Evolutionary conservation across 2,113 vertebrate genomes (phyloP).

Genomic region (Scomber japonicus): DNA sequence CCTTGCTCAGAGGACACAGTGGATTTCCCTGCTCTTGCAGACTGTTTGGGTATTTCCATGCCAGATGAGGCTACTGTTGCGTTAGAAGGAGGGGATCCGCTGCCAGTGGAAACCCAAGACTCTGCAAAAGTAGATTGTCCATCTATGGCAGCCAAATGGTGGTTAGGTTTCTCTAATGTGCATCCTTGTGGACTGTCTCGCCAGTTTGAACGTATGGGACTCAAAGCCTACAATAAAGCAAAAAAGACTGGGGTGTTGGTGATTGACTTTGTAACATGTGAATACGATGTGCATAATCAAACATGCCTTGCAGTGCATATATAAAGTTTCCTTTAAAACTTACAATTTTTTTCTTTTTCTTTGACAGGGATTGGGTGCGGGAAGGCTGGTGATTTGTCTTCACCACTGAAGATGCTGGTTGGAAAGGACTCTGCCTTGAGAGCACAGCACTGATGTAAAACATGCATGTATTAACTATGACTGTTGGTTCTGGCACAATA

Average conservation of each 20-base stretch:
- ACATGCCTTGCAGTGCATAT: not conserved
- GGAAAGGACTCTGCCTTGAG: slow-evolving; percentile 77
- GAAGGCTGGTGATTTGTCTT: slow-evolving; percentile 77
- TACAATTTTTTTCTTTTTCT: slow-evolving; percentile 76
- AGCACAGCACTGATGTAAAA: slow-evolving; percentile 77
- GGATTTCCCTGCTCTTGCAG: slow-evolving; percentile 24
- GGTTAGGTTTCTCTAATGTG: slow-evolving; percentile 28
- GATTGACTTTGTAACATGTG: not conserved
- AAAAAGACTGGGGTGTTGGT: not conserved
- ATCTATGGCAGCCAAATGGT: slow-evolving; percentile 12
- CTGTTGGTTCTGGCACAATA: not conserved
- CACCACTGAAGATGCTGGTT: slow-evolving; percentile 43
- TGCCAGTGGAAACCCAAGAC: slow-evolving; percentile 85
- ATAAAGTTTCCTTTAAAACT: slow-evolving; percentile 3
- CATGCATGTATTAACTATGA: slow-evolving; percentile 13
- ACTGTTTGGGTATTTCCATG: slow-evolving; percentile 22
- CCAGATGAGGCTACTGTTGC: slow-evolving; percentile 15
- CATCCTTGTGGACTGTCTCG: slow-evolving; percentile 34
- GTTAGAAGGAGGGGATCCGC: slow-evolving; percentile 59
- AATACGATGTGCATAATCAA: not conserved
- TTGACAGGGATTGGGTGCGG: slow-evolving; percentile 56
- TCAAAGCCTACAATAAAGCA: slow-evolving; percentile 75
- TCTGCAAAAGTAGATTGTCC: slow-evolving; percentile 77
- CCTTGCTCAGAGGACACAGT: slow-evolving; percentile 23
- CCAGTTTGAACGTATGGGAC: slow-evolving; percentile 62